Conservation (phyloP, 2,888 invertebrate genomes). For the Allacma fusca region DNA sequence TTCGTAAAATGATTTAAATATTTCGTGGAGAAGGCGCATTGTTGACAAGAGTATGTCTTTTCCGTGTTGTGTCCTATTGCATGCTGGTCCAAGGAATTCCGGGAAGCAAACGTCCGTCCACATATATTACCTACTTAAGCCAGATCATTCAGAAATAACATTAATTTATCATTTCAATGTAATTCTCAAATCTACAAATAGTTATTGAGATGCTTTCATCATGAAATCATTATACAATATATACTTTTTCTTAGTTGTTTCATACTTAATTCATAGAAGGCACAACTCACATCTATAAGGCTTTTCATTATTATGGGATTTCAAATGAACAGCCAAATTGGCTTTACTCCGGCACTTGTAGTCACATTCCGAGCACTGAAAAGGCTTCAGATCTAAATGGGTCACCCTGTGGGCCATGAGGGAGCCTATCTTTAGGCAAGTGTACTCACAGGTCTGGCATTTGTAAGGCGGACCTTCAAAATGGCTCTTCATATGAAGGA, state of each 20-base stretch:
- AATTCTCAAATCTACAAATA: too few species aligned
- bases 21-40: conserved; percentile 75
- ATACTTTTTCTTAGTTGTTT: too few species aligned
- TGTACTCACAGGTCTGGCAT: conserved; percentile 71
- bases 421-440: conserved; percentile 67
- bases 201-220: too few species aligned
- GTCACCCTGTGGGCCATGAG: conserved; percentile 71
- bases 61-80: conserved; percentile 69
- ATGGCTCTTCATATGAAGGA: conserved; percentile 71
- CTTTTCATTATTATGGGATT: conserved; percentile 60
- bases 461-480: conserved; percentile 72
- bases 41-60: conserved; percentile 72
- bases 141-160: background rate
- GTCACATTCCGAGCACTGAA: conserved; percentile 69
- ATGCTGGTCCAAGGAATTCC: conserved; percentile 66
- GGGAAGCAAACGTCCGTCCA: conserved; percentile 27
- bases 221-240: too few species aligned
- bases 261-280: background rate
- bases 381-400: conserved; percentile 68
- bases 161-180: background rate
- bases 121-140: conserved; percentile 24
- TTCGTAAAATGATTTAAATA: conserved; percentile 73
- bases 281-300: conserved; percentile 55
- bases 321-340: conserved; percentile 70
- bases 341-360: conserved; percentile 70